Evolutionary conservation across 2,888 invertebrate genomes (phyloP), one percentile per base, ranked within the genome.

Genomic region (Volucella inflata): DNA sequence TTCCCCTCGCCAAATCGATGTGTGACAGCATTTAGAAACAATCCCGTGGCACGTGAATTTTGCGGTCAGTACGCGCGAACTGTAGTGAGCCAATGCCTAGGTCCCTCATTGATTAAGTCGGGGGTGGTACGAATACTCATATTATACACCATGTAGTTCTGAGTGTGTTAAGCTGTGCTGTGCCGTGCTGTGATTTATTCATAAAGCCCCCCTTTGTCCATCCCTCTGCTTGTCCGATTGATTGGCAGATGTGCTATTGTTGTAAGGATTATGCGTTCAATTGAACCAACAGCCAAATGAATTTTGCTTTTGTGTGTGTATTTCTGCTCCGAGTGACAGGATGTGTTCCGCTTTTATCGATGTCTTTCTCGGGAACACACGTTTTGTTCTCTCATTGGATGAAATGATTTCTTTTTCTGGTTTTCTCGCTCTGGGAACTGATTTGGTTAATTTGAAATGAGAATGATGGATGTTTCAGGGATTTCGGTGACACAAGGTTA

Each of bases 111-210:
- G 4, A 3, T 30, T 30, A 6, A 30, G 30, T 6, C 30, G 6
- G 30, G 30, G 6, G 30, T 30, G 4, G 6, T 30, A 30, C 30
- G 6, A 30, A 30, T 30, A 30, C 30, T 30, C 30, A 6, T 30
- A 30, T 30, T 30, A 30, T 30, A 30, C 6, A 30, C 30, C 30
- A 30, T 6, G 30, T 30, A 30, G 30, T n/a, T n/a, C n/a, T n/a
- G n/a, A n/a, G n/a, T n/a, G n/a, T 4, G 30, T 21, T 14, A 16
- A 53, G 57, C 38, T 75, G 75, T 62, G 64, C 62, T 53, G 30
- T 50, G 42, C 14, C 42, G 17, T 59, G 38, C 36, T 62, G 62
- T 83, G 68, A 79, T 79, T 70, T 84, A 84, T 84, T 79, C 78
- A 84, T 59, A 38, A 42, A 55, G 17, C 16, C 14, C 17, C 16